Evolutionary conservation across 2,113 vertebrate genomes (phyloP).

Genomic region (Oryzias woworae): DNA sequence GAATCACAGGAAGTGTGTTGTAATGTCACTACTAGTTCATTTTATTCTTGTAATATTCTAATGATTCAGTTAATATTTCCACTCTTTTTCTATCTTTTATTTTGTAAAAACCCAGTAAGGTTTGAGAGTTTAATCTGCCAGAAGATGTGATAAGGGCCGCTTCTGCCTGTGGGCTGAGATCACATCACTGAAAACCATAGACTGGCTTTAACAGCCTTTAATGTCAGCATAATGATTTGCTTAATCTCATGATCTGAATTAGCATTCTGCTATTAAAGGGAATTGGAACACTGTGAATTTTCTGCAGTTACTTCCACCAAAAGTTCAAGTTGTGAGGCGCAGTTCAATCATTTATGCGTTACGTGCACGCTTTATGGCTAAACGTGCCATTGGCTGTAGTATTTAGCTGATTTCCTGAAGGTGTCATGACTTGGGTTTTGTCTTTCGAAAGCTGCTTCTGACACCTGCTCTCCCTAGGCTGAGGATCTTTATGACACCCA

Average conservation of each 20-base stretch:
- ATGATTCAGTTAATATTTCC: too few species aligned
- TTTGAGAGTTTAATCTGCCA: not conserved
- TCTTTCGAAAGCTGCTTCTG: slow-evolving; percentile 9
- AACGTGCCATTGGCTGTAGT: slow-evolving; percentile 37
- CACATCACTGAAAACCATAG: not conserved
- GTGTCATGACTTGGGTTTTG: slow-evolving; percentile 25
- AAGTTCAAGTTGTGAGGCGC: slow-evolving; percentile 35
- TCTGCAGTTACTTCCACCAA: slow-evolving; percentile 9
- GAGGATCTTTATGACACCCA: not conserved
- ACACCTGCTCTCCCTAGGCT: slow-evolving; percentile 22
- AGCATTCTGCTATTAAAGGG: not conserved
- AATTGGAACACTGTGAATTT: not conserved
- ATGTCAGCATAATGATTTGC: slow-evolving; percentile 2
- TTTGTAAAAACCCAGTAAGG: too few species aligned
- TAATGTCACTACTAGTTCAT: too few species aligned
- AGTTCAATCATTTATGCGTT: slow-evolving; percentile 48
- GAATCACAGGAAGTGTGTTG: too few species aligned
- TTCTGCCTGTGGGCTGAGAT: not conserved
- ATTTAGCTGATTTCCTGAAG: slow-evolving; percentile 40
- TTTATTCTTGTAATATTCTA: too few species aligned
- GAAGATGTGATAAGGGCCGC: not conserved
- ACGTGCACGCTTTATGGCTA: slow-evolving; percentile 46
- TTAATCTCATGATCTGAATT: slow-evolving; percentile 13
- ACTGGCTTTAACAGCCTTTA: not conserved
- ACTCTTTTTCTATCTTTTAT: too few species aligned